Evolutionary conservation across 2,113 vertebrate genomes (phyloP).

Genomic region (Riparia riparia): DNA sequence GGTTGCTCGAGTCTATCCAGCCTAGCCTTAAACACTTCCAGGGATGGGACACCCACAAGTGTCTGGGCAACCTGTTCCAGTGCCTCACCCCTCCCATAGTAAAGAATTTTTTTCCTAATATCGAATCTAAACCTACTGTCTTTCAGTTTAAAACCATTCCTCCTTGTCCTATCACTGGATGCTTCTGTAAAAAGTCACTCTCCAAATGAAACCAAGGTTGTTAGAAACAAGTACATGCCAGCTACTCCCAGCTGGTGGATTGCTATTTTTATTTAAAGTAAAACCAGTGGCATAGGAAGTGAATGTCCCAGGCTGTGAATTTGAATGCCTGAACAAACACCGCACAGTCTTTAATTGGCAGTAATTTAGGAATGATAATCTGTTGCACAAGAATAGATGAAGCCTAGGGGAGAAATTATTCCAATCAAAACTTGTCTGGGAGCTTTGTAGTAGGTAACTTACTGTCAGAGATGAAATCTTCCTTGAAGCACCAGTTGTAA

Average conservation of each 20-base stretch:
- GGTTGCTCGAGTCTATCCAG: neutral
- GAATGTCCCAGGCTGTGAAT: neutral
- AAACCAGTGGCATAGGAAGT: neutral
- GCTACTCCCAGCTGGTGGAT: neutral
- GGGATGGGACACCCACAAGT: neutral
- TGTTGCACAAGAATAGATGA: neutral
- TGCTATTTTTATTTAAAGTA: neutral
- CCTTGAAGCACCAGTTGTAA: neutral
- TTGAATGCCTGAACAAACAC: neutral
- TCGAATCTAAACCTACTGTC: neutral
- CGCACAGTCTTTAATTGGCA: neutral
- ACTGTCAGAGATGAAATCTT: neutral
- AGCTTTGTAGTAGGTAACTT: neutral
- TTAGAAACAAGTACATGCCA: neutral
- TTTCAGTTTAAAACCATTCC: neutral
- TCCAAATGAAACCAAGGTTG: neutral
- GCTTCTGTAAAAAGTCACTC: rapidly evolving
- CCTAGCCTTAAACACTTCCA: neutral
- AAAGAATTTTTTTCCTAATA: neutral
- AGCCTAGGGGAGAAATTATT: neutral
- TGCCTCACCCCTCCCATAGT: neutral
- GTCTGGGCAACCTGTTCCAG: neutral
- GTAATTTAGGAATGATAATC: neutral
- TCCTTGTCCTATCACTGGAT: neutral
- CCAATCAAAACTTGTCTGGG: neutral